Evolutionary conservation across 1,140 invertebrate genomes (phyloP).

Genomic region (Metopolophium dirhodum): DNA sequence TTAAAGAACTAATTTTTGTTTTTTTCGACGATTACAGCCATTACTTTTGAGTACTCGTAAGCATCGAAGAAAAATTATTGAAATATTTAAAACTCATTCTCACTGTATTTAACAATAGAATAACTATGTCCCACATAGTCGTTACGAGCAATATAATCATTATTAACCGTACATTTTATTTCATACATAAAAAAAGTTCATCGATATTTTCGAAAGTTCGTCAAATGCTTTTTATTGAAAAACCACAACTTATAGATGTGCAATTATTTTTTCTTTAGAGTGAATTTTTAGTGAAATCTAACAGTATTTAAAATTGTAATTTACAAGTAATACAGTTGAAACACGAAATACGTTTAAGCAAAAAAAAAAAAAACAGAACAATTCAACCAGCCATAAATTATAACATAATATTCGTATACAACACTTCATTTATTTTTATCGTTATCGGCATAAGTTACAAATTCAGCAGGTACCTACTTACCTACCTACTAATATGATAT

Average conservation of each 20-base stretch:
- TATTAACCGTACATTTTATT: neutral
- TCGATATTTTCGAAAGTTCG: neutral
- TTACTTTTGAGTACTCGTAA: neutral
- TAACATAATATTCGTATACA: neutral
- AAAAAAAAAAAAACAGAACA: neutral
- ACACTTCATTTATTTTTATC: neutral
- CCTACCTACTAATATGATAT: neutral
- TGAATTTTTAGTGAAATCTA: neutral
- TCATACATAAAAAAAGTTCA: neutral
- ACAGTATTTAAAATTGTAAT: neutral
- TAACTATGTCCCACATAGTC: too few relatives aligned
- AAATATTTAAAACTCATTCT: too few relatives aligned
- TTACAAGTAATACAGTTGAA: neutral
- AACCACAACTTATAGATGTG: neutral
- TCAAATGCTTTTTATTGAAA: neutral
- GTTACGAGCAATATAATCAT: neutral
- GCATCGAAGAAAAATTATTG: neutral
- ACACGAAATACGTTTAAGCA: neutral
- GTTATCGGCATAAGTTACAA: neutral
- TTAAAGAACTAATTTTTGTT: neutral
- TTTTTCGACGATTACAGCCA: neutral
- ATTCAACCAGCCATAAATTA: too few relatives aligned
- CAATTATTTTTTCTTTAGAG: neutral
- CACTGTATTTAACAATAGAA: too few relatives aligned
- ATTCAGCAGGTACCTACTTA: neutral